Evolutionary conservation across 1,140 invertebrate species (phyloP).

Genomic region (Psilanteris sp.): DNA sequence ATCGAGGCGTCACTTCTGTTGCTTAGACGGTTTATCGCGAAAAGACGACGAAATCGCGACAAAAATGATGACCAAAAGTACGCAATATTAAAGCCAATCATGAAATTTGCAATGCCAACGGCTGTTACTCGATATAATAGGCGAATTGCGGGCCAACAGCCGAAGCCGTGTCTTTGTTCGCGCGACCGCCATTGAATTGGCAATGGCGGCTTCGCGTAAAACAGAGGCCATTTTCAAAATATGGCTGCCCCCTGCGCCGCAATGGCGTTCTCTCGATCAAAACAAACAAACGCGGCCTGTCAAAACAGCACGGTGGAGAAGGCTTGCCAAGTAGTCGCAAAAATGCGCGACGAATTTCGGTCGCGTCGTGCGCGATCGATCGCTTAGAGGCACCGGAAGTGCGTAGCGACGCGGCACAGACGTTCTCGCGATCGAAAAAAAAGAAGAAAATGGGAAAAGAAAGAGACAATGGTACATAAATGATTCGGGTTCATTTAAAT

Average conservation of each 20-base stretch:
- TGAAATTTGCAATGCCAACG: too few species aligned
- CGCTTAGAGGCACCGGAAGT: conserved; percentile 71
- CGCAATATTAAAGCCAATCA: too few species aligned
- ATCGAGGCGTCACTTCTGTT: not conserved
- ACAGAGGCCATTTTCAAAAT: conserved; percentile 85
- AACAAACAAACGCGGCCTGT: conserved; percentile 80
- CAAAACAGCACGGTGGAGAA: conserved; percentile 58
- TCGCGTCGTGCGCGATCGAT: conserved; percentile 59
- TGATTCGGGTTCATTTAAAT: too few species aligned
- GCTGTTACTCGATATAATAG: too few species aligned
- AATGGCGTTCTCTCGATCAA: conserved; percentile 81
- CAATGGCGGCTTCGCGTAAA: conserved; percentile 62
- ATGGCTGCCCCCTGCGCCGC: conserved; percentile 84
- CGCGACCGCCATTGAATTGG: conserved; percentile 45
- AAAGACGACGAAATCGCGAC: too few species aligned
- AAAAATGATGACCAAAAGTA: too few species aligned
- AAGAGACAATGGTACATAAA: too few species aligned
- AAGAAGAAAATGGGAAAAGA: conserved; percentile 49
- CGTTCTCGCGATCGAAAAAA: conserved; percentile 7
- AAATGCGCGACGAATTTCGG: not conserved
- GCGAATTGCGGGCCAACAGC: too few species aligned
- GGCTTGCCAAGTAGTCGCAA: not conserved
- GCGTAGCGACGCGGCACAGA: conserved; percentile 51
- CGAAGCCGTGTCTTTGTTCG: conserved; percentile 56
- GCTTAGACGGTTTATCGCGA: not conserved